These are phyloP conservation scores for Coregonus suidteri DNA, from an alignment of 2,797 vertebrate species.

Conservation along the genomic window DNA sequence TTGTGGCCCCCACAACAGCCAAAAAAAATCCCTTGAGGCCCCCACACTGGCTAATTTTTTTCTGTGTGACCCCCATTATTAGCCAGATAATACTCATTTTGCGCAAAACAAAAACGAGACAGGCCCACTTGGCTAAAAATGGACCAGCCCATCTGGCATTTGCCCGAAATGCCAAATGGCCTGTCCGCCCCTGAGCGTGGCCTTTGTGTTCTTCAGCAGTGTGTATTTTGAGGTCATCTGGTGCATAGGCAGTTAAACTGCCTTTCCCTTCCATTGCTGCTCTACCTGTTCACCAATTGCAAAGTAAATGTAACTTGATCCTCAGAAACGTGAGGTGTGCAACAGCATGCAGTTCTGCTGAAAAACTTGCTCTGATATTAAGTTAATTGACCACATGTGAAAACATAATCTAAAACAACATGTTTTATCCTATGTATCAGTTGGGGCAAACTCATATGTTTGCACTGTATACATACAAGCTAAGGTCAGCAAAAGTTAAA, in stretches of 20 bases:
- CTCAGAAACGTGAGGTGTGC: conserved; percentile 19
- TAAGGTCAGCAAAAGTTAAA: background rate
- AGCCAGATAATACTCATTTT: too few relatives aligned
- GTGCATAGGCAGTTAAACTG: conserved; percentile 26
- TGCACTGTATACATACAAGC: too few relatives aligned
- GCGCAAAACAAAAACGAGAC: too few relatives aligned
- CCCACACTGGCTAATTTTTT: too few relatives aligned
- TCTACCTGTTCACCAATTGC: conserved; percentile 58
- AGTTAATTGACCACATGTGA: background rate
- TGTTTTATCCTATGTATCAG: background rate
- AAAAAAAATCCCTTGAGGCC: too few relatives aligned
- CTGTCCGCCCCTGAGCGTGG: too few relatives aligned
- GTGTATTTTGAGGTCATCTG: conserved; percentile 14
- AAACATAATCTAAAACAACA: background rate
- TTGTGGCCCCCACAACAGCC: too few relatives aligned
- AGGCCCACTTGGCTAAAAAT: too few relatives aligned
- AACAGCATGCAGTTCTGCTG: background rate
- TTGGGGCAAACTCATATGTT: too few relatives aligned
- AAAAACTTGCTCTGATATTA: background rate
- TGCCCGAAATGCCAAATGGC: too few relatives aligned
- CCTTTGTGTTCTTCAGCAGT: conserved; percentile 1
- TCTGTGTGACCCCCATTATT: too few relatives aligned
- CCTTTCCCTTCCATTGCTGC: conserved; percentile 35
- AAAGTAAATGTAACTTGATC: conserved; percentile 56
- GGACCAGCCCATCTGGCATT: too few relatives aligned